A percentile compares a stretch with the other conserved stretches of the same genome.
Conservation (phyloP, 2,113 vertebrate genomes). For the Burhinus bistriatus region DNA sequence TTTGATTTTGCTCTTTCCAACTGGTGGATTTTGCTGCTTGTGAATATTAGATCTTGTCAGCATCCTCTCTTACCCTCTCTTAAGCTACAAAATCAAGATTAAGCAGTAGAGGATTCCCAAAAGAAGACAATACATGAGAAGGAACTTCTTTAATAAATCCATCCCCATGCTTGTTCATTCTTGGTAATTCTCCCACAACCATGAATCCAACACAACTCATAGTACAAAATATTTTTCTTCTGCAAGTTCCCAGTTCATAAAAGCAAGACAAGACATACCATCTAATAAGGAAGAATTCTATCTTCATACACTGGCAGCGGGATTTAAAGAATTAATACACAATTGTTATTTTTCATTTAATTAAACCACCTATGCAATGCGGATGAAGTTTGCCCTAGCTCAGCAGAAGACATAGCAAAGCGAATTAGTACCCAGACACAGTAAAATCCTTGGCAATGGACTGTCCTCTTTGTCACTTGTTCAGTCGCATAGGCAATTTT, state of each 20-base stretch:
- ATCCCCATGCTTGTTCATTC: background rate
- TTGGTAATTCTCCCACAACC: background rate
- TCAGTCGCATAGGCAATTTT: background rate
- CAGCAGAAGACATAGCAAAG: background rate
- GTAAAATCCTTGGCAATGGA: background rate
- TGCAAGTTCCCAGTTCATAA: background rate
- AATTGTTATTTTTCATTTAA: background rate
- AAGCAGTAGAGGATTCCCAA: constrained; percentile 7
- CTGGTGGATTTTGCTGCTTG: constrained; percentile 29
- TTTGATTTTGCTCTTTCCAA: constrained; percentile 36
- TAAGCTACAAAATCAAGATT: constrained; percentile 13
- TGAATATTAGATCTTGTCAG: constrained; percentile 33
- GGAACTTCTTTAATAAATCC: constrained; percentile 5
- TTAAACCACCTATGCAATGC: background rate
- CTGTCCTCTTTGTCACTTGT: background rate
- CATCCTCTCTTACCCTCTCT: constrained; percentile 24
- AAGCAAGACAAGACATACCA: background rate
- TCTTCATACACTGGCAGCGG: background rate
- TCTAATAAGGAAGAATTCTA: background rate
- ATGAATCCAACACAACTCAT: background rate
- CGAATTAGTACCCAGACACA: background rate
- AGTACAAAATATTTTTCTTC: background rate
- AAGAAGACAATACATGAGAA: background rate
- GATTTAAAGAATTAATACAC: background rate
- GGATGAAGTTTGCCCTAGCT: background rate